Evolutionary conservation across 2,113 vertebrate genomes (phyloP).

Genomic region (Cyanoderma ruficeps): DNA sequence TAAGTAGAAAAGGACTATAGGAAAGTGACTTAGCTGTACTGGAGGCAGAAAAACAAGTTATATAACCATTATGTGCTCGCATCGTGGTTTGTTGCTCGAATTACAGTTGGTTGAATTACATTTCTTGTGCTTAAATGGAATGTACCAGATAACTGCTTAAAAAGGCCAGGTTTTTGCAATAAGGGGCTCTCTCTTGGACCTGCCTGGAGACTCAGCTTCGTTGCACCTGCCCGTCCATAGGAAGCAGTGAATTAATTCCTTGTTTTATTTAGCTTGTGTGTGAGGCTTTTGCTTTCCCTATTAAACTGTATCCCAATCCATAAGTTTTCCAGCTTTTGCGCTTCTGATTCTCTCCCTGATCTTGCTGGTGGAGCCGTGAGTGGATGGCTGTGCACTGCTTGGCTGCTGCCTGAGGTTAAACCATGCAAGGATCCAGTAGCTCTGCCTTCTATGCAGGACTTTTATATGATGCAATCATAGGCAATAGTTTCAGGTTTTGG

Average conservation of each 20-base stretch:
- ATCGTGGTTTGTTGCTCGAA: neutral
- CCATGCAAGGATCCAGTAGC: neutral
- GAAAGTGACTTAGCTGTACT: neutral
- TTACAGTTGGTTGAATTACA: neutral
- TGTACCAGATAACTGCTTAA: neutral
- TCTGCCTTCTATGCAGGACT: neutral
- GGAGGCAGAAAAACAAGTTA: neutral
- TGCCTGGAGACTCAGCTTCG: neutral
- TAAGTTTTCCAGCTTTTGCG: neutral
- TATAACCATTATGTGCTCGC: too few species aligned
- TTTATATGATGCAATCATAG: neutral
- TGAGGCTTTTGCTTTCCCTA: neutral
- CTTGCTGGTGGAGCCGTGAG: neutral
- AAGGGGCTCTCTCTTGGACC: neutral
- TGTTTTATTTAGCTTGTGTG: neutral
- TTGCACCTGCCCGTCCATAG: neutral
- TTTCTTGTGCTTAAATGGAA: neutral
- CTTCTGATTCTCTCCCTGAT: neutral
- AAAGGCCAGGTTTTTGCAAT: neutral
- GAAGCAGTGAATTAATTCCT: neutral
- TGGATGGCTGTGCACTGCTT: accelerated
- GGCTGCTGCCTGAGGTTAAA: neutral
- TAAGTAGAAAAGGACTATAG: neutral
- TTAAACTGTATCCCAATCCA: neutral
- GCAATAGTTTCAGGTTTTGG: neutral